Percentiles rank a stretch among this genome's conserved stretches.
Conservation (phyloP, 2,113 vertebrate species). For the Rhinoptilus africanus region DNA sequence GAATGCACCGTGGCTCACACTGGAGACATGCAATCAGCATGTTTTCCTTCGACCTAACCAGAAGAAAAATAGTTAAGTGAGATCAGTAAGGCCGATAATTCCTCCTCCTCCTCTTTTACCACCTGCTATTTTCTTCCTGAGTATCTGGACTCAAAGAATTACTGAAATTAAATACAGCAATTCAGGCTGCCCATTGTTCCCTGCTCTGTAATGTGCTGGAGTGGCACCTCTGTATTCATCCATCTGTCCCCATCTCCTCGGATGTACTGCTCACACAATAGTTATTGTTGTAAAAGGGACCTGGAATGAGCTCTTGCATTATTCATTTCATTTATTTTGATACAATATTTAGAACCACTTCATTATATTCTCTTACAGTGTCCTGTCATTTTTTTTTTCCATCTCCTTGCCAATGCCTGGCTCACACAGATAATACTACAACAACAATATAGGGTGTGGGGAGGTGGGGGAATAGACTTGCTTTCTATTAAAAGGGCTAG, state of each 20-base stretch:
- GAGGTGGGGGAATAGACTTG: neutral
- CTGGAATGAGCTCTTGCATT: conserved; percentile 8
- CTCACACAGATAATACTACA: conserved; percentile 51
- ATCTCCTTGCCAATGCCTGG: conserved; percentile 8
- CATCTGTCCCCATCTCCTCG: neutral
- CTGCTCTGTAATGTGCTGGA: neutral
- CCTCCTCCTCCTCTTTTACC: neutral
- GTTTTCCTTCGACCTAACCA: neutral
- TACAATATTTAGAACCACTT: conserved; percentile 54
- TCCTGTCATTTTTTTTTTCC: neutral
- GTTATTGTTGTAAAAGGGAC: neutral
- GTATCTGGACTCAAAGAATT: neutral
- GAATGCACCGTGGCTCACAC: fast-evolving
- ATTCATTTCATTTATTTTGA: conserved; percentile 63
- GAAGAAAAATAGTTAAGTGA: neutral
- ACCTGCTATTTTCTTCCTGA: neutral
- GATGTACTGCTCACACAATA: neutral
- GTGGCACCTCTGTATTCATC: neutral
- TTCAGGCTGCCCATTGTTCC: neutral
- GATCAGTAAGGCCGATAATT: neutral
- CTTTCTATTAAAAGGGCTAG: neutral
- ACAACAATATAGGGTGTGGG: neutral
- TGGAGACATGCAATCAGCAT: fast-evolving
- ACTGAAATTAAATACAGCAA: neutral
- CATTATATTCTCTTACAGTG: conserved; percentile 48